Evolutionary conservation across 2,888 invertebrate genomes (phyloP).

Genomic region (Tiliacea aurago): DNA sequence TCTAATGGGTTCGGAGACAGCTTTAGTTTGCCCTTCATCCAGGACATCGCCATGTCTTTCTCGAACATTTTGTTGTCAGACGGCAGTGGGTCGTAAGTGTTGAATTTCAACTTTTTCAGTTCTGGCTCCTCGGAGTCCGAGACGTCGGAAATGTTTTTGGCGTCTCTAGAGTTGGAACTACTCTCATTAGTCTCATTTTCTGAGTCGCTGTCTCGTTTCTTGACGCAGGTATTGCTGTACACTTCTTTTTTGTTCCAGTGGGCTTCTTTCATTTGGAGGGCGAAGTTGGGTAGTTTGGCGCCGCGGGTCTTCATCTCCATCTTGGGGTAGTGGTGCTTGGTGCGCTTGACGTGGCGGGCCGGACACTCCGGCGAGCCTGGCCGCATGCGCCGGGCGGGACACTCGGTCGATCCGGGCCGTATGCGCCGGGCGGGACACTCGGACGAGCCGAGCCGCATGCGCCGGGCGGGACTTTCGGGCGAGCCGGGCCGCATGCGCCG

Average conservation of each 20-base stretch:
- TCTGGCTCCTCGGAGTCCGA: slow-evolving; percentile 89
- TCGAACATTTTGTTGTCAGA: slow-evolving; percentile 87
- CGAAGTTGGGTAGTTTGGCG: slow-evolving; percentile 92
- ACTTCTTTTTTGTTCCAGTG: slow-evolving; percentile 89
- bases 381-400: too few species aligned
- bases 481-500: too few species aligned
- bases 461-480: too few species aligned
- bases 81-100: slow-evolving; percentile 84
- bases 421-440: too few species aligned
- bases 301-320: slow-evolving; percentile 90
- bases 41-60: slow-evolving; percentile 80
- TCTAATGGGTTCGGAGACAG: slow-evolving; percentile 92
- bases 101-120: slow-evolving; percentile 86
- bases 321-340: slow-evolving; percentile 80
- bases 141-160: slow-evolving; percentile 87
- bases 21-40: slow-evolving; percentile 86
- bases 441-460: too few species aligned
- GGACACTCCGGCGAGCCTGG: slow-evolving; percentile 64
- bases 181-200: slow-evolving; percentile 85
- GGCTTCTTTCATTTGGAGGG: slow-evolving; percentile 87
- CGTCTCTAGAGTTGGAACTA: slow-evolving; percentile 85
- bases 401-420: too few species aligned
- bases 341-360: slow-evolving; percentile 73
- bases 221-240: slow-evolving; percentile 82
- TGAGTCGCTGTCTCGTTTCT: slow-evolving; percentile 84